Base-by-base conservation (phyloP, 1,140 invertebrate genomes). In the Proctacanthus coquilletti region DNA sequence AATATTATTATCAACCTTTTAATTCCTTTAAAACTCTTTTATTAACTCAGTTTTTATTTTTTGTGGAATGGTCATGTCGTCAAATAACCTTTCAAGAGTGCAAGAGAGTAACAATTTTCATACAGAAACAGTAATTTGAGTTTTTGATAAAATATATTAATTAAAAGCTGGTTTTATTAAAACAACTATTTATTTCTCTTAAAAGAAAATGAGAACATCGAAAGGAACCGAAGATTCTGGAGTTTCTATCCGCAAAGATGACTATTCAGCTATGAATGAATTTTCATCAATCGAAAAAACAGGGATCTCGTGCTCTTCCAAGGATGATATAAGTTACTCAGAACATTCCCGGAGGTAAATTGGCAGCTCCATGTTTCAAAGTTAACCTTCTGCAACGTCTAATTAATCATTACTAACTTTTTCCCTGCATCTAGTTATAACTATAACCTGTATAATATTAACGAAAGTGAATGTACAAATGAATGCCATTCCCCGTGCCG, bases 211-310 rank as follows among this genome's bases (percentile, higher is more conserved):
- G 33, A 52, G 55, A 5, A 42, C 36, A 2, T 52, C 42, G 0
- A 59, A 58, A 39, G 17, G 13, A 10, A 45, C 49, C 29, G 56
- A 60, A 38, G 56, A 60, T 34, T 60, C 56, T 0, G 56, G 56
- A 1, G 56, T 60, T 6, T 60, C 56, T 2, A 57, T 53, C 40
- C 53, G 56, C 4, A 59, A 59, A 31, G 47, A 48, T 10, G 56
- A 59, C 15, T 50, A 32, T 35, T 53, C 48, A 10, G 40, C 49
- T 35, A 33, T 51, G 8, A 53, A 60, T 38, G 20, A 48, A n/a
- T 43, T 54, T 3, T 57, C 54, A n/a, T 55, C 56, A 5, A 56
- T 56, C 21, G 56, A 59, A 18, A 56, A 52, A 34, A 32, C 36
- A 0, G 53, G 56, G 8, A 57, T 58, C 45, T 32, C 54, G 14